Evolutionary conservation across 2,113 vertebrate species (phyloP).

Genomic region (Acanthisitta chloris): DNA sequence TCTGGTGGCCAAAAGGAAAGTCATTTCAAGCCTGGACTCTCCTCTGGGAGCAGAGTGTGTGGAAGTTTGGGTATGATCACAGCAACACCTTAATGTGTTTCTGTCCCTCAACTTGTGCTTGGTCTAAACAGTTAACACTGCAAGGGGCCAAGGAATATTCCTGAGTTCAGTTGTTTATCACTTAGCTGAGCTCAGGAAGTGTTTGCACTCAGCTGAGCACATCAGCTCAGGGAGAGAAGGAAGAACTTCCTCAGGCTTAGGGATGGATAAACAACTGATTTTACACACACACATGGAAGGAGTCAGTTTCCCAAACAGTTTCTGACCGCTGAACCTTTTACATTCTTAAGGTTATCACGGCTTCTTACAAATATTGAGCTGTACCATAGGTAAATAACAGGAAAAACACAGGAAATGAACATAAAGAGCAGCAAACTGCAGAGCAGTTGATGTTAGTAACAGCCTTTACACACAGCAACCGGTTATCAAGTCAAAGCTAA

Average conservation of each 20-base stretch:
- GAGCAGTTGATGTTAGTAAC: background rate
- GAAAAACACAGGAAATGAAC: background rate
- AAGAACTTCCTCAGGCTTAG: background rate
- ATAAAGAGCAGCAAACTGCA: background rate
- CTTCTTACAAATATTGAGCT: background rate
- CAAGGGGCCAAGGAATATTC: background rate
- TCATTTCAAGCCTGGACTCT: background rate
- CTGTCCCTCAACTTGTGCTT: background rate
- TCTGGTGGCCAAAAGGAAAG: background rate
- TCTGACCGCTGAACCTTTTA: background rate
- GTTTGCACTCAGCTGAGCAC: background rate
- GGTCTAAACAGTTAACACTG: background rate
- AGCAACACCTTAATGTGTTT: background rate
- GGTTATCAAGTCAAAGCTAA: background rate
- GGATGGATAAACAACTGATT: background rate
- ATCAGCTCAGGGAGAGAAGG: background rate
- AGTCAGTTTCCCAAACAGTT: background rate
- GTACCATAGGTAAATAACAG: background rate
- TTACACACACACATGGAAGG: background rate
- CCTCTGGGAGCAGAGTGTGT: background rate
- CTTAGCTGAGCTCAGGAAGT: background rate
- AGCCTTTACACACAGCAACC: background rate
- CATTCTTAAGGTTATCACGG: rapidly evolving
- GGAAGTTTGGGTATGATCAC: background rate
- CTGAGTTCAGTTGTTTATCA: background rate